phyloP scores from a whole-genome alignment of 2,113 vertebrate genomes.

The Equus quagga region DNA sequence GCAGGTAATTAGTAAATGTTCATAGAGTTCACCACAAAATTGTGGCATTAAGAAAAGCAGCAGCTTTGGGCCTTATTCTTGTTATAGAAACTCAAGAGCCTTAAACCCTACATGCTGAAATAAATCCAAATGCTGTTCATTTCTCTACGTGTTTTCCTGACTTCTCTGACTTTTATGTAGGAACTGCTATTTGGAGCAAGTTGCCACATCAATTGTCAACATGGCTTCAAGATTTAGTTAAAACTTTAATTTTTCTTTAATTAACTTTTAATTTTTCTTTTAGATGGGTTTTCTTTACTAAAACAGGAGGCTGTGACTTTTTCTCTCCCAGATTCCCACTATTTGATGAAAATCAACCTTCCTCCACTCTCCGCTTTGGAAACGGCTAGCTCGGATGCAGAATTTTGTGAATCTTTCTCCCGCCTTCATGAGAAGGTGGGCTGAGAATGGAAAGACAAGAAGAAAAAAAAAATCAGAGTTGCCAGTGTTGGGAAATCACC shows the following conservation, averaged over 20 bases:
- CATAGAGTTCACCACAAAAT: background rate
- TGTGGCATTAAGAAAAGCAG: background rate
- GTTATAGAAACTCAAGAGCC: background rate
- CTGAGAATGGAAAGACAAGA: background rate
- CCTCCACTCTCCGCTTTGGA: background rate
- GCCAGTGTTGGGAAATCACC: background rate
- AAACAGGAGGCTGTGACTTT: background rate
- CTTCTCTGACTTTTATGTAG: background rate
- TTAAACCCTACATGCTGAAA: background rate
- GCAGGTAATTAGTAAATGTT: background rate
- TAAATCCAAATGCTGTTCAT: background rate
- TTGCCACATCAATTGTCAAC: background rate
- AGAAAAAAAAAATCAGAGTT: background rate
- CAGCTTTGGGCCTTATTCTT: background rate
- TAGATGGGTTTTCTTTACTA: background rate
- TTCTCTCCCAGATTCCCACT: background rate
- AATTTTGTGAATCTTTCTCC: background rate
- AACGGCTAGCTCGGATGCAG: rapidly evolving
- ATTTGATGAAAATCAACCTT: background rate
- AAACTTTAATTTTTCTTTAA: background rate
- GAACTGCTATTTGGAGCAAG: background rate
- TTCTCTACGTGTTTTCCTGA: background rate
- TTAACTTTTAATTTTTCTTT: background rate
- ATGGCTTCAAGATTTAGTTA: background rate
- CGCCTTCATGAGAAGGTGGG: rapidly evolving